Evolutionary conservation across 2,797 vertebrate species (phyloP).

Genomic region (Discoglossus pictus): DNA sequence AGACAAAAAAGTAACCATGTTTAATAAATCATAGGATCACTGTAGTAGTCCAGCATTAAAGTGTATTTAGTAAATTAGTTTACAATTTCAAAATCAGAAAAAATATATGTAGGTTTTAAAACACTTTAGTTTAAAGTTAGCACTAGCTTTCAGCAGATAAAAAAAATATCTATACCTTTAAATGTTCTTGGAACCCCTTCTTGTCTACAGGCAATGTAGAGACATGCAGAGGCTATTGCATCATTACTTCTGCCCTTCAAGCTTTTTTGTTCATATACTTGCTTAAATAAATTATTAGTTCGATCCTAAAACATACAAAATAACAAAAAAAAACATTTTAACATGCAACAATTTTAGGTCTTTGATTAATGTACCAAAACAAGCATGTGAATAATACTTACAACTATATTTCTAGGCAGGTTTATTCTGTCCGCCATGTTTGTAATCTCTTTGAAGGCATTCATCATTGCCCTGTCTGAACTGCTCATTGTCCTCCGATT

Average conservation of each 20-base stretch:
- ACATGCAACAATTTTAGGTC: no score
- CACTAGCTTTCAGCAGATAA: no score
- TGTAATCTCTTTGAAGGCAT: slow-evolving; percentile 96
- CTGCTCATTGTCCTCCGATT: slow-evolving; percentile 98
- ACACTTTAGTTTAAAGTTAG: no score
- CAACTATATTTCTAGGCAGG: slow-evolving; percentile 95
- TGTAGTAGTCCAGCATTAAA: no score
- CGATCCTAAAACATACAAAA: slow-evolving; percentile 82
- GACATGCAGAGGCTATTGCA: slow-evolving; percentile 96
- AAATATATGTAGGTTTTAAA: no score
- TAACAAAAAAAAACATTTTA: background rate
- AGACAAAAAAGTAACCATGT: no score
- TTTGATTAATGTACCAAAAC: no score
- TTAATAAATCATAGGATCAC: no score
- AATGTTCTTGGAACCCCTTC: slow-evolving; percentile 97
- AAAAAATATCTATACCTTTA: slow-evolving; percentile 79
- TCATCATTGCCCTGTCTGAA: slow-evolving; percentile 96
- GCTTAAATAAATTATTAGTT: slow-evolving; percentile 99
- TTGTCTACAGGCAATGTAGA: slow-evolving; percentile 98
- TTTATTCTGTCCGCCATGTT: slow-evolving; percentile 99
- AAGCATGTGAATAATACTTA: no score
- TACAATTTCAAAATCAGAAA: no score
- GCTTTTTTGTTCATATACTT: slow-evolving; percentile 98
- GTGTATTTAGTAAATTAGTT: no score
- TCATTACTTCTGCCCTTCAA: slow-evolving; percentile 97